These are phyloP conservation scores for Dinocampus coccinellae DNA, from an alignment of 2,888 invertebrate species.

Conservation along the genomic window DNA sequence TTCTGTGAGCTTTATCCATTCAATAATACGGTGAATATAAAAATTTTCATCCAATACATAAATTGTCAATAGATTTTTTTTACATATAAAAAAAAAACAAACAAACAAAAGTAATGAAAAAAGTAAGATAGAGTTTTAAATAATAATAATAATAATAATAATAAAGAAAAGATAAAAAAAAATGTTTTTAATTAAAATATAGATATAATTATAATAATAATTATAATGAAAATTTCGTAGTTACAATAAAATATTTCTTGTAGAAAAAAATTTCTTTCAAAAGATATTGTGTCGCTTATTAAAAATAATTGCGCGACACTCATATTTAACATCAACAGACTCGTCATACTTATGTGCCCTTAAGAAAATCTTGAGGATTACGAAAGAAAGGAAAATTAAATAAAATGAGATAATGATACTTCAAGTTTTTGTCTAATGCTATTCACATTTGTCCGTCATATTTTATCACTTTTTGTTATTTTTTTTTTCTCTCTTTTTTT, in stretches of 20 bases:
- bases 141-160: too few species aligned
- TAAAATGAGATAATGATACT: constrained; percentile 2
- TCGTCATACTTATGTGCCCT: not conserved
- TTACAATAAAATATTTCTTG: not conserved
- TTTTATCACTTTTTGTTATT: constrained; percentile 12
- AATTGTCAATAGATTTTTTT: not conserved
- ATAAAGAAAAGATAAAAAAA: not conserved
- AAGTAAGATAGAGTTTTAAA: too few species aligned
- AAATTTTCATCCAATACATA: not conserved
- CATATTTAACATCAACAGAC: not conserved
- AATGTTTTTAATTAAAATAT: too few species aligned
- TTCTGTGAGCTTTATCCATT: not conserved
- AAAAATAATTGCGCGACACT: constrained; percentile 10
- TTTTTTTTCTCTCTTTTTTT: not conserved
- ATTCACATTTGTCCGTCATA: constrained; percentile 7
- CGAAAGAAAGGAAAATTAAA: constrained; percentile 10
- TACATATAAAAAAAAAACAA: not conserved
- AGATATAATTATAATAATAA: too few species aligned
- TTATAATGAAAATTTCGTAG: too few species aligned
- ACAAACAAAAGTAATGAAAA: not conserved
- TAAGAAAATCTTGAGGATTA: constrained; percentile 2
- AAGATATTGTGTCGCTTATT: constrained; percentile 7
- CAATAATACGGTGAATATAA: not conserved
- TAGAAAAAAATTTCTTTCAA: not conserved
- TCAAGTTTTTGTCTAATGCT: constrained; percentile 2